These are phyloP conservation scores for Tetranychus piercei DNA, from an alignment of 2,888 invertebrate genomes.

Conservation along the genomic window DNA sequence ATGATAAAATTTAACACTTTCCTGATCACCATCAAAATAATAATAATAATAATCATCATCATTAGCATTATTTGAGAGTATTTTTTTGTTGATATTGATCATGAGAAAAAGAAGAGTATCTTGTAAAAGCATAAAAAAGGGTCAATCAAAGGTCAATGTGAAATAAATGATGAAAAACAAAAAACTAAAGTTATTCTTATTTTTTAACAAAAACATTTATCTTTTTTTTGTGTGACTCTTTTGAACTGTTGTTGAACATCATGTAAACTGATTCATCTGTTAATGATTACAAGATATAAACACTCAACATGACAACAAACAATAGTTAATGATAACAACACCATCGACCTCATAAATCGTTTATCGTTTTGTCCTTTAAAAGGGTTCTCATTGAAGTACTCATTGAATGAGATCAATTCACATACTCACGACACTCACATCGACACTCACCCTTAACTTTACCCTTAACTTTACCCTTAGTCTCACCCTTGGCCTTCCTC, in stretches of 20 bases:
- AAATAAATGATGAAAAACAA: neutral
- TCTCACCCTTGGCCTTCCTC: neutral
- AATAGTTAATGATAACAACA: too few species aligned
- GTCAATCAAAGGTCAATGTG: neutral
- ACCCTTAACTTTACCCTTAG: neutral
- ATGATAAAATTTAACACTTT: too few species aligned
- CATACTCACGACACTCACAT: neutral
- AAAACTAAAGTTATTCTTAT: too few species aligned
- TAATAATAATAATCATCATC: too few species aligned
- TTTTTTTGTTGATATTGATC: neutral
- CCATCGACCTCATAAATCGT: too few species aligned
- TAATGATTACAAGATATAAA: neutral
- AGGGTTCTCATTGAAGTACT: too few species aligned
- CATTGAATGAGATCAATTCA: too few species aligned
- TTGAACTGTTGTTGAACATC: neutral
- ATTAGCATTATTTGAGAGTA: too few species aligned
- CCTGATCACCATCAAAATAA: too few species aligned
- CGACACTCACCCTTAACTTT: neutral
- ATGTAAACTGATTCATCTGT: neutral
- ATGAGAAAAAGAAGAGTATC: neutral
- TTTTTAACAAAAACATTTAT: neutral
- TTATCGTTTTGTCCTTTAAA: too few species aligned
- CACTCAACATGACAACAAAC: neutral
- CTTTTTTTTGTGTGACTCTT: neutral
- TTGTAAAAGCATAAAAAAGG: neutral